Conservation (phyloP, 1,140 invertebrate species). For the Steinernema khuongi region DNA sequence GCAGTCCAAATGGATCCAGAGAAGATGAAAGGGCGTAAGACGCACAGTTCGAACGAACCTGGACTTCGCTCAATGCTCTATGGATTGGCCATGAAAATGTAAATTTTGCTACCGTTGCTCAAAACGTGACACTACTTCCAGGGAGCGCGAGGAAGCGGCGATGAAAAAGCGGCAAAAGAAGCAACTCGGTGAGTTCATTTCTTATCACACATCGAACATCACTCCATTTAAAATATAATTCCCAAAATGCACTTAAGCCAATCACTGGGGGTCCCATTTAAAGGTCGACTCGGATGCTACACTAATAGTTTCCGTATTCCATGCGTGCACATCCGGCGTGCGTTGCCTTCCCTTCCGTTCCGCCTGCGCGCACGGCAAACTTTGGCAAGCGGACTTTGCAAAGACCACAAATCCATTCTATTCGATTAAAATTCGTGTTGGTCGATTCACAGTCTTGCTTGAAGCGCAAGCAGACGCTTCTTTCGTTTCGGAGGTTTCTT, state of each 20-base stretch:
- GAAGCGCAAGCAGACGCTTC: too few relatives aligned
- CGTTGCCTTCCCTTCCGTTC: neutral
- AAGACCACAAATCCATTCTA: neutral
- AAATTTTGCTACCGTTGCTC: neutral
- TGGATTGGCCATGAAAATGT: constrained; percentile 28
- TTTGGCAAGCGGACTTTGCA: neutral
- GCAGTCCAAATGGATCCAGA: neutral
- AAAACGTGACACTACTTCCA: neutral
- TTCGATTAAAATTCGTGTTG: constrained; percentile 15
- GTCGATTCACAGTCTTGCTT: neutral
- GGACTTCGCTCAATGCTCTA: constrained; percentile 38
- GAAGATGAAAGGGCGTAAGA: neutral
- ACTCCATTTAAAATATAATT: too few relatives aligned
- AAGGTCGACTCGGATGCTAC: neutral
- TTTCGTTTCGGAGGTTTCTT: neutral
- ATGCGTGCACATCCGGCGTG: neutral
- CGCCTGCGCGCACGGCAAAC: neutral
- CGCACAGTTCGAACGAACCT: constrained; percentile 22
- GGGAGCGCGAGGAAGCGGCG: constrained; percentile 29
- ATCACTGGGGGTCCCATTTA: neutral
- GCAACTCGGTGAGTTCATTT: constrained; percentile 25
- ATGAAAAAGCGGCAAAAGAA: constrained; percentile 30
- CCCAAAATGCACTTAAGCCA: constrained; percentile 2
- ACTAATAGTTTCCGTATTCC: neutral
- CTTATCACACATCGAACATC: neutral